Evolutionary conservation across 2,797 vertebrate species (phyloP), one percentile per base, ranked within the genome.

Genomic region (Peromyscus aztecus): DNA sequence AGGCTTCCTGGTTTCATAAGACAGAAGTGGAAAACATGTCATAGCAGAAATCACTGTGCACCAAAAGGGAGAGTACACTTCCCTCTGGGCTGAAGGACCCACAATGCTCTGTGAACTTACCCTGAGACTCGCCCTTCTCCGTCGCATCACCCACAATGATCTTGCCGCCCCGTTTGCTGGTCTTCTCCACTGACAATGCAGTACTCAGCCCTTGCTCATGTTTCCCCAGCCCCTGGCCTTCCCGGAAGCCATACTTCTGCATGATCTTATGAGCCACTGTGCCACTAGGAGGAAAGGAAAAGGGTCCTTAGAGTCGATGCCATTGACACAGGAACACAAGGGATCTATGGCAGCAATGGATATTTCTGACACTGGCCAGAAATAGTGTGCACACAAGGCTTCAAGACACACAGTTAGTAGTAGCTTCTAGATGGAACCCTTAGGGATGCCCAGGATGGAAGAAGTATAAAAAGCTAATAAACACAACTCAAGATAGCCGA

Each of bases 241-340:
- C 99, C 95, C 99, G 99, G 98, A 99, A 99, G 95, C 99, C 99
- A 2, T 99, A 99, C 85, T 99, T 99, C 99, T 99, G 99, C 99
- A 99, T 99, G 98, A 99, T 99, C 98, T 99, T 99, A 98, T 99
- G 99, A 78, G 99, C 99, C 88, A 99, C 99, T 0, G 99, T 99
- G 67, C 99, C 99, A 49, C 99, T 99, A 98, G 2, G 7, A 55
- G 94, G 40, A 96, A 80, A 86, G 0, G 6, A 78, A 52, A 63
- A 69, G 11, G 61, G 40, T 40, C 27, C 76, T 88, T 78, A 83
- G 0, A 63, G 12, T 21, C 12, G 34, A 27, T 69, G 24, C 43
- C n/a, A 31, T 0, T 40, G n/a, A 63, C 16, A 43, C 46, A 0
- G 81, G 67, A 31, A 77, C 2, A 78, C 40, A 46, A 0, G 40